Conservation (phyloP, 1,140 invertebrate genomes). For the Calycopis cecrops region DNA sequence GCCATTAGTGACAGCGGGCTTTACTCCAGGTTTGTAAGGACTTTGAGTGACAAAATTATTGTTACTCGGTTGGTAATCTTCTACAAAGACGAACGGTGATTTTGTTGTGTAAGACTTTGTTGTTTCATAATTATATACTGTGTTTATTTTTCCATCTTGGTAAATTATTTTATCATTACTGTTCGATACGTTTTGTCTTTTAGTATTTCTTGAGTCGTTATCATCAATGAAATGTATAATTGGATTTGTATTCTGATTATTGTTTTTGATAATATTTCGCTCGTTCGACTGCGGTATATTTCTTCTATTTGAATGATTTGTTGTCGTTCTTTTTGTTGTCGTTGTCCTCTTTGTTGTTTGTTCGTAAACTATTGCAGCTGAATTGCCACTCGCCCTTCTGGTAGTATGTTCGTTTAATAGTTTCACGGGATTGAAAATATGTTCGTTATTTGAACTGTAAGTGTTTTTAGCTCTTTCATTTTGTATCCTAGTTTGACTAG, state of each 20-base stretch:
- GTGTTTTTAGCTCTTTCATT: neutral
- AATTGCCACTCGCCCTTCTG: neutral
- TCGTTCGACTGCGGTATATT: neutral
- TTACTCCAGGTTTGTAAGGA: slow-evolving; percentile 44
- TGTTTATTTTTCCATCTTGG: slow-evolving; percentile 24
- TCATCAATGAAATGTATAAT: neutral
- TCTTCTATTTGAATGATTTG: slow-evolving; percentile 9
- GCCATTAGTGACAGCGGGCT: slow-evolving; percentile 36
- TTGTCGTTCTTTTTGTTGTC: slow-evolving; percentile 14
- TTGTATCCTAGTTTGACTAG: neutral
- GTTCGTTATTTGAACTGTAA: neutral
- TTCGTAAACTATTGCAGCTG: neutral
- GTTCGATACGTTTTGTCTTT: slow-evolving; percentile 4
- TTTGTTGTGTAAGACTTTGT: slow-evolving; percentile 18
- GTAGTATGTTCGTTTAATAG: neutral
- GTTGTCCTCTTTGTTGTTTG: slow-evolving; percentile 26
- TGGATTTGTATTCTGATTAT: neutral
- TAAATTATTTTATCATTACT: slow-evolving; percentile 20
- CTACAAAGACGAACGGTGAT: slow-evolving; percentile 8
- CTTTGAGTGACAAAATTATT: slow-evolving; percentile 31
- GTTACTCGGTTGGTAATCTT: slow-evolving; percentile 8
- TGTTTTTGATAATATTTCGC: neutral
- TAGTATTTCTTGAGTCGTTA: slow-evolving; percentile 1
- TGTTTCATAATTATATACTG: slow-evolving; percentile 28
- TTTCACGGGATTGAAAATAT: neutral